Evolutionary conservation across 2,888 invertebrate species (phyloP).

Genomic region (Ellobium chinense): DNA sequence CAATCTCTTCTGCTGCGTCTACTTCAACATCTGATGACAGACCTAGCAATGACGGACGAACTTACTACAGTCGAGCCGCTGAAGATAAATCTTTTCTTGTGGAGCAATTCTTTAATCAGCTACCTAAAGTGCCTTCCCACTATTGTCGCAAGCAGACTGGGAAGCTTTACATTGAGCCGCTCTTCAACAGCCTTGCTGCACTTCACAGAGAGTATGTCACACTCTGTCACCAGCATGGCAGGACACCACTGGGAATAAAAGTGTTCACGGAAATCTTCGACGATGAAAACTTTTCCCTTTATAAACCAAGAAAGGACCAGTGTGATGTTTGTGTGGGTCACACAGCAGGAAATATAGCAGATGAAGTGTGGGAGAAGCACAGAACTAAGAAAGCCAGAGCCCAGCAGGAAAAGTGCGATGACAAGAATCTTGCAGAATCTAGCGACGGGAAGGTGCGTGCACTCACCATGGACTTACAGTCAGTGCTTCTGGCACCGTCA

Average conservation of each 20-base stretch:
- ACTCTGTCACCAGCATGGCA: background rate
- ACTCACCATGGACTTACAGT: constrained; percentile 22
- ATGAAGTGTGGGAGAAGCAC: constrained; percentile 6
- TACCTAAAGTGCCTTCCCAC: constrained; percentile 22
- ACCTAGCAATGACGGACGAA: background rate
- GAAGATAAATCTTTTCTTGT: background rate
- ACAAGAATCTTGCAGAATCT: constrained; percentile 6
- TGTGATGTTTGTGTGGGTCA: background rate
- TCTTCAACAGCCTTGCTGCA: background rate
- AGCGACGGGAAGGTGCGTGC: background rate
- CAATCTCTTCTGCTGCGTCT: no score
- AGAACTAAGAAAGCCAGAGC: background rate
- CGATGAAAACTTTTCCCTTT: background rate
- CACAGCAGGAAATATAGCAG: constrained; percentile 18
- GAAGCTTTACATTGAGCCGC: constrained; percentile 3
- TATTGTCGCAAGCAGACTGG: constrained; percentile 1
- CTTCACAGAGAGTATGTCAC: constrained; percentile 1
- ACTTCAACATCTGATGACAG: background rate
- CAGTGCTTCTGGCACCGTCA: constrained; percentile 25
- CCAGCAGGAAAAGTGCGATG: constrained; percentile 9
- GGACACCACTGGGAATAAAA: background rate
- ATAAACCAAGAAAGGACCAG: background rate
- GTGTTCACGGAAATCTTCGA: background rate
- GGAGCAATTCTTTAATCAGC: background rate
- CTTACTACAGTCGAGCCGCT: background rate